Evolutionary conservation across 2,113 vertebrate species (phyloP), one percentile per base, ranked within the genome.

Genomic region (Anguilla japonica): DNA sequence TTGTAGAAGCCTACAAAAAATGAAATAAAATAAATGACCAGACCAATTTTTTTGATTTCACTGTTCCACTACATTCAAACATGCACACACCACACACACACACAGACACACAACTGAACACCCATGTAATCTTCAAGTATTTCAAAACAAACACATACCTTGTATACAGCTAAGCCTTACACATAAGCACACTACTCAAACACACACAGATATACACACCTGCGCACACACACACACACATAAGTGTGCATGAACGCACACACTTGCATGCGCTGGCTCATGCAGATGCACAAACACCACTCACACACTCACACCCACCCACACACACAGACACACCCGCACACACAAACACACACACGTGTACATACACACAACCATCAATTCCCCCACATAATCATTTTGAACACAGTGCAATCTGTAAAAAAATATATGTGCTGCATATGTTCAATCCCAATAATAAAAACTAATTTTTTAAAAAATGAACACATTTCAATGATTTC

Each of bases 211-310:
- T 2, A 84, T 81, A 41, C 40, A 83, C 60, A 86, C 39, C 81
- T 46, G 83, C 81, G 29, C 60, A 86, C 84, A 88, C 83, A 86
- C 57, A 85, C 79, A 60, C 43, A 60, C 50, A 81, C 34, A 80
- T 18, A 43, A 40, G 41, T 71, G 43, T 71, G 46, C 81, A 56
- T 22, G 29, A 13, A 50, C 57, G 53, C 57, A 56, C 85, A 81
- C 57, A 87, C 86, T n/a, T 63, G 43, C 81, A 84, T 16, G 34
- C 57, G 43, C 57, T 34, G 34, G 34, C 41, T 26, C 50, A 57
- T 56, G 46, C 41, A 81, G 79, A 81, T 41, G 40, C 40, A 41
- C 40, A 50, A 53, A 80, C 46, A 41, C n/a, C 78, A 80, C 15
- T 16, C 79, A 67, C 60, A 67, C 60, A 15, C 60, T 26, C 60